Evolutionary conservation across 2,888 invertebrate genomes (phyloP).

Genomic region (Agonopterix alstromeriana): DNA sequence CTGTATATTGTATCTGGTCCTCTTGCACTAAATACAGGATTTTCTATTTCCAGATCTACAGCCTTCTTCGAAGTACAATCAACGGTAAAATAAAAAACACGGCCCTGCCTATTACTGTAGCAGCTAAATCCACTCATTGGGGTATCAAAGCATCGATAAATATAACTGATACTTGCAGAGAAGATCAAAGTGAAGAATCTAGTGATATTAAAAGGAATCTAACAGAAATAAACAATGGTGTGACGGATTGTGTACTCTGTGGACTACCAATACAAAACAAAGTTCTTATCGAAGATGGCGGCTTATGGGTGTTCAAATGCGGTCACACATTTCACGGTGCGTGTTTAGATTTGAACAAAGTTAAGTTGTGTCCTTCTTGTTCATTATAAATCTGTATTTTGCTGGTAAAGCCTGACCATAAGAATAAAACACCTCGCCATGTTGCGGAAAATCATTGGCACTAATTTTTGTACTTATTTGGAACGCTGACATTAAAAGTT

Average conservation of each 20-base stretch:
- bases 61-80: conserved; percentile 42
- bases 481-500: no score
- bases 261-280: conserved; percentile 77
- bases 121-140: conserved; percentile 68
- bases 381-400: conserved; percentile 12
- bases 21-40: not conserved
- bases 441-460: no score
- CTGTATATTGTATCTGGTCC: no score
- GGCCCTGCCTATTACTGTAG: conserved; percentile 54
- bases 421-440: no score
- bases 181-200: conserved; percentile 5
- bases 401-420: no score
- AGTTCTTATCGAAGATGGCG: conserved; percentile 77
- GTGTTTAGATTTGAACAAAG: conserved; percentile 75
- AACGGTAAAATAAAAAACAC: conserved; percentile 52
- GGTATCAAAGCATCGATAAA: conserved; percentile 44
- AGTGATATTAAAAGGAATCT: conserved; percentile 35
- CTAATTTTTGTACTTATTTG: no score
- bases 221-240: conserved; percentile 27
- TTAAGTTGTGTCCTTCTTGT: conserved; percentile 66
- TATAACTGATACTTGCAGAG: conserved; percentile 7
- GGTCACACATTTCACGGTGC: conserved; percentile 79
- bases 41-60: conserved; percentile 46
- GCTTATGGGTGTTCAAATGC: conserved; percentile 78
- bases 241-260: conserved; percentile 70